Conservation (phyloP, 2,113 vertebrate genomes). For the Epinephelus fuscoguttatus region DNA sequence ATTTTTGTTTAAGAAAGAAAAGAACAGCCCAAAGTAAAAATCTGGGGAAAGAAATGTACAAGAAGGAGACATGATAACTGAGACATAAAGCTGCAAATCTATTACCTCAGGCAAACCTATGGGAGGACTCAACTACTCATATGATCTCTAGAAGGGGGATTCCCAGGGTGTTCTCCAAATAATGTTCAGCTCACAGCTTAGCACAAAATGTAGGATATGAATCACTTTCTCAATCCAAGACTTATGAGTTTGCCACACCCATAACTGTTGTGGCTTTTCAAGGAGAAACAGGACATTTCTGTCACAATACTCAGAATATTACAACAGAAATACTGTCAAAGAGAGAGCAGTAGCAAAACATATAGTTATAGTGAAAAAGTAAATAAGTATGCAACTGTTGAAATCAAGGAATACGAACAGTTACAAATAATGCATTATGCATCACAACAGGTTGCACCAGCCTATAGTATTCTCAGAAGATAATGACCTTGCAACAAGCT, state of each 20-base stretch:
- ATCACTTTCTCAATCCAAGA: neutral
- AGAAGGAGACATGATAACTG: neutral
- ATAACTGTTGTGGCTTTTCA: neutral
- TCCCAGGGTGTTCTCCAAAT: slow-evolving; percentile 11
- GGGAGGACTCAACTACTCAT: slow-evolving; percentile 1
- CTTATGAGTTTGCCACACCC: neutral
- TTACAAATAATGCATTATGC: neutral
- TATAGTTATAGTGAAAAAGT: neutral
- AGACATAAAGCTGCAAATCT: neutral
- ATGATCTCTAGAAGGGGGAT: neutral
- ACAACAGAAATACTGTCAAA: neutral
- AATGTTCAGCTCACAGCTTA: neutral
- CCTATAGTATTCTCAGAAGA: slow-evolving; percentile 37
- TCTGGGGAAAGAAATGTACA: neutral
- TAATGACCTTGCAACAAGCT: slow-evolving; percentile 44
- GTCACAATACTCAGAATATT: neutral
- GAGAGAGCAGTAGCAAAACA: neutral
- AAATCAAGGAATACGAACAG: neutral
- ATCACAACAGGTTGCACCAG: neutral
- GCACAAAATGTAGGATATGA: neutral
- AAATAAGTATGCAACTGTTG: neutral
- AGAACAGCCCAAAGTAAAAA: neutral
- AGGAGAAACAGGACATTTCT: neutral
- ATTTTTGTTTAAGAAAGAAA: neutral
- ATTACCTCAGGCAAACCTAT: neutral